A percentile compares a stretch with the other conserved stretches of the same genome.
Conservation (phyloP, 2,113 vertebrate genomes). For the Zosterops lateralis region DNA sequence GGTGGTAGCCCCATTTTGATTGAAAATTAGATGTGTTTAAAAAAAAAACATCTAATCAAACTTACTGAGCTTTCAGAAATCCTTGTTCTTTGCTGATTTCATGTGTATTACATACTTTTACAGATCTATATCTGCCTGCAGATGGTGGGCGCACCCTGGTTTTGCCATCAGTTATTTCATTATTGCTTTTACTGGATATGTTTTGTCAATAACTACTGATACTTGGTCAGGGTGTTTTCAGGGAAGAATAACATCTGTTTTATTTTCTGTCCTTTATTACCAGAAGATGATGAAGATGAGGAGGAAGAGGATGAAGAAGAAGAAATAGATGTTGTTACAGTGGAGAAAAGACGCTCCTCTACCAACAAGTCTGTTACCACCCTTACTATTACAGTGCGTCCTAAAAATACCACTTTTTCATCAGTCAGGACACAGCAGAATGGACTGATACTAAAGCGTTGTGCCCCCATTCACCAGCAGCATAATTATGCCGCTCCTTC, state of each 20-base stretch:
- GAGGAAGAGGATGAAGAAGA: constrained; percentile 93
- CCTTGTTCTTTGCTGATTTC: not conserved
- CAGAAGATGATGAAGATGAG: constrained; percentile 82
- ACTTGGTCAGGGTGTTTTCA: not conserved
- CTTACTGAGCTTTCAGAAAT: not conserved
- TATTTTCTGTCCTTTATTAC: not conserved
- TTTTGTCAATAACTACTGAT: not conserved
- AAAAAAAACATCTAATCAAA: not conserved
- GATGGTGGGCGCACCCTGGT: not conserved
- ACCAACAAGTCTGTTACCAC: constrained; percentile 76
- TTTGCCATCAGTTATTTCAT: not conserved
- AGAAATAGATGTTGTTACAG: constrained; percentile 94
- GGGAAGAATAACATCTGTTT: not conserved
- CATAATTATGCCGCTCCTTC: constrained; percentile 97
- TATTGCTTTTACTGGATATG: not conserved
- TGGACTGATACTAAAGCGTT: constrained; percentile 90
- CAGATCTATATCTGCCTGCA: not conserved
- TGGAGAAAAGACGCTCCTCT: constrained; percentile 86
- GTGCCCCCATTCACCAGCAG: constrained; percentile 95
- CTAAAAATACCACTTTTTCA: constrained; percentile 69
- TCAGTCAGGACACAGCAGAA: constrained; percentile 73
- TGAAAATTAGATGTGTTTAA: not conserved
- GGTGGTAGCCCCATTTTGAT: not conserved
- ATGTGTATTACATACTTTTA: not conserved
- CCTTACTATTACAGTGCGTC: constrained; percentile 77